A percentile compares a stretch with the other conserved stretches of the same genome.
Evolutionary conservation across 2,113 vertebrate species (phyloP).

Genomic region (Lagopus leucura): DNA sequence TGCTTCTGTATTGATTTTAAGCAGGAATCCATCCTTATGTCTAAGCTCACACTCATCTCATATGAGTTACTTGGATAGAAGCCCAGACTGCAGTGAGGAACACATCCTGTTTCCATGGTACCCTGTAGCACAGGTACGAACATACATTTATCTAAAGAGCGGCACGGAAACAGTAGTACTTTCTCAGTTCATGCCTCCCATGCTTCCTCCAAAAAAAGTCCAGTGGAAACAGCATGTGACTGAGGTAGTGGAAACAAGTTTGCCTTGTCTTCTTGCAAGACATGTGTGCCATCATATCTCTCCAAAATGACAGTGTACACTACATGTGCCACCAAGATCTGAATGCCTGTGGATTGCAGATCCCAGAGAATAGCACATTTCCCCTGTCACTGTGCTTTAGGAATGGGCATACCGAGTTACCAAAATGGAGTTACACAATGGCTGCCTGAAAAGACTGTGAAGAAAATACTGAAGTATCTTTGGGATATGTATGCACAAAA

Average conservation of each 20-base stretch:
- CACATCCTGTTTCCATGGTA: not conserved
- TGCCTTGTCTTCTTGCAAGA: not conserved
- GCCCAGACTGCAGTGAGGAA: not conserved
- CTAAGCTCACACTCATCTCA: not conserved
- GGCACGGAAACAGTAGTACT: not conserved
- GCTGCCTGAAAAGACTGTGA: not conserved
- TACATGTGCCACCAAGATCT: not conserved
- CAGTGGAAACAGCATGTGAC: fast-evolving
- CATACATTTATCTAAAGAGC: not conserved
- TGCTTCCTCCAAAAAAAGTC: not conserved
- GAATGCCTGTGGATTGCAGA: not conserved
- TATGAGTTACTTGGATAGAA: not conserved
- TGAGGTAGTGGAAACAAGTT: not conserved
- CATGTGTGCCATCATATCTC: not conserved
- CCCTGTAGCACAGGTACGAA: not conserved
- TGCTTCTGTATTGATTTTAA: slow-evolving; percentile 4
- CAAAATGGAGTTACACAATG: not conserved
- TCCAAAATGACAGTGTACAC: not conserved
- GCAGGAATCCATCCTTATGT: not conserved
- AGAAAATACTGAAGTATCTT: not conserved
- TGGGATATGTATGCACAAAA: not conserved
- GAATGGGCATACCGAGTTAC: fast-evolving
- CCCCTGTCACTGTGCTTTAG: not conserved
- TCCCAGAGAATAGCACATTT: not conserved
- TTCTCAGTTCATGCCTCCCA: not conserved